Evolutionary conservation across 1,140 invertebrate species (phyloP).

Genomic region (Myzus persicae): DNA sequence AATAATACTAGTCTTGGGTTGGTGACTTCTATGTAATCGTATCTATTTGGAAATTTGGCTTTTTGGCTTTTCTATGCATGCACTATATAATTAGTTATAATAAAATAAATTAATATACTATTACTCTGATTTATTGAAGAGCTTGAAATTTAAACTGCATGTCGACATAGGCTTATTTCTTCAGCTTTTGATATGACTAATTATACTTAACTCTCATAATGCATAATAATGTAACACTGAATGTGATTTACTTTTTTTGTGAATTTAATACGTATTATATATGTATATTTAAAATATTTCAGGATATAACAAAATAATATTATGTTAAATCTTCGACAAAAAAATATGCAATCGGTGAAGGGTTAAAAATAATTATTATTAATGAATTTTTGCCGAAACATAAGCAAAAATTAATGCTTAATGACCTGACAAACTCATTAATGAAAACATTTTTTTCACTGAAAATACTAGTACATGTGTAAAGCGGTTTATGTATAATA

Average conservation of each 20-base stretch:
- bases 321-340: background rate
- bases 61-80: background rate
- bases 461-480: background rate
- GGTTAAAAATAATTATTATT: conserved; percentile 18
- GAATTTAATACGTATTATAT: background rate
- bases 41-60: background rate
- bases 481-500: background rate
- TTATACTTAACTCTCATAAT: background rate
- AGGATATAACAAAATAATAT: background rate
- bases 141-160: too few relatives aligned
- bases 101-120: background rate
- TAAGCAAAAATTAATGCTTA: background rate
- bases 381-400: background rate
- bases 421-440: background rate
- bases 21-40: background rate
- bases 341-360: background rate
- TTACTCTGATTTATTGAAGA: background rate
- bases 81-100: background rate
- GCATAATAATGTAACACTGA: background rate
- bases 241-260: background rate
- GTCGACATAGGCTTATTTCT: too few relatives aligned
- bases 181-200: too few relatives aligned
- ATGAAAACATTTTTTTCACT: background rate
- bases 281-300: background rate
- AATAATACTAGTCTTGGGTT: background rate